Base-by-base conservation (phyloP, 2,113 vertebrate genomes). In the Sinocyclocheilus anshuiensis region DNA sequence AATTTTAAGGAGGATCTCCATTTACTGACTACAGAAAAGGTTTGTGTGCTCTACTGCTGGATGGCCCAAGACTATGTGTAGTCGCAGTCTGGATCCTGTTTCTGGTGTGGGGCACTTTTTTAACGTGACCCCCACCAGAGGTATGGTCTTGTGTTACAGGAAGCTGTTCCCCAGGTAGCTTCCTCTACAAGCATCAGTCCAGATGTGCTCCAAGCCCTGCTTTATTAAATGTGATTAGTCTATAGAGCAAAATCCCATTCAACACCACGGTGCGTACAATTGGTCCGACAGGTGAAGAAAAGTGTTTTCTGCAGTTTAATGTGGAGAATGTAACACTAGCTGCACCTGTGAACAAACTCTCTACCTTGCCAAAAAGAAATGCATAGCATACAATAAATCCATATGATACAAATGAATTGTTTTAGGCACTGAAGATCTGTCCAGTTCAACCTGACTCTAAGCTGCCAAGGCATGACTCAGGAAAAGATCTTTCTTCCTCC, bases 151-250 rank as follows among this genome's bases (percentile, higher is more conserved):
- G 59, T 87, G 83, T 91, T 90, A 92, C 90, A 92, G 90, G 92
- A 93, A 92, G 87, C 80, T 63, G 45, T 77, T 74, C 88, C 84
- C 80, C 72, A 83, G 89, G 89, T 88, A 90, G 86, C 88, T 92
- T 92, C 89, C 87, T 91, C 83, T 82, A 87, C 83, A 78, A 88
- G 85, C 67, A 79, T 1, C 48, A 89, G 86, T 83, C 85, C 87
- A 88, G 89, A 63, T 88, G 26, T 89, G 83, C 86, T 45, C 57
- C 55, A 57, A 71, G 67, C 84, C 42, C 89, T 78, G 85, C 8
- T 92, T 93, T 92, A 93, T 92, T 90, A 91, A 90, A 93, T 86
- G 74, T 36, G 85, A 93, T 93, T 91, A 88, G 88, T 84, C 75
- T 90, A 86, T 88, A 77, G 77, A 42, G 87, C 87, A 29, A 86